These are phyloP conservation scores for Meghimatium bilineatum DNA, from an alignment of 2,888 invertebrate species.

Conservation along the genomic window DNA sequence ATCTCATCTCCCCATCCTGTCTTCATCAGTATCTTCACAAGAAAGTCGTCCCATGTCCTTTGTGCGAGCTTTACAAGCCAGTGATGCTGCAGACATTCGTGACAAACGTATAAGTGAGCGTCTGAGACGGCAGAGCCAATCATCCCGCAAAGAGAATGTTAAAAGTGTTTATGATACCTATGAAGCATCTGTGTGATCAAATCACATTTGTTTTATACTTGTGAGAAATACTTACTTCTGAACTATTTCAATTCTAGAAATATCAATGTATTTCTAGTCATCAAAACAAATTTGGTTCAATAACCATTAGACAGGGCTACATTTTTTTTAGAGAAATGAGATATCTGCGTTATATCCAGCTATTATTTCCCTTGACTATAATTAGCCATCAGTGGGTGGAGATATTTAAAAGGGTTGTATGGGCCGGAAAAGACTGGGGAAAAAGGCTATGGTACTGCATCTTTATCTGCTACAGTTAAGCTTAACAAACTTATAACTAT, in stretches of 20 bases:
- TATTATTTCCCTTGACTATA: no score
- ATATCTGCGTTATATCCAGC: no score
- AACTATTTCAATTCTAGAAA: neutral
- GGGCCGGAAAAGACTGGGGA: no score
- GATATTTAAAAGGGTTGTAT: no score
- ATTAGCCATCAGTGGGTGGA: no score
- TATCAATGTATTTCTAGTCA: neutral
- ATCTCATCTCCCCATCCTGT: conserved; percentile 43
- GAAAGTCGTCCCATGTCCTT: conserved; percentile 75
- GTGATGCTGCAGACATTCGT: conserved; percentile 68
- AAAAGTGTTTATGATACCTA: conserved; percentile 69
- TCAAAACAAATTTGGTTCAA: no score
- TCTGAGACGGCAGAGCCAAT: conserved; percentile 61
- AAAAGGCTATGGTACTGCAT: no score
- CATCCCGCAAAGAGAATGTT: conserved; percentile 52
- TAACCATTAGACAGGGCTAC: no score
- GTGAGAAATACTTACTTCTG: neutral
- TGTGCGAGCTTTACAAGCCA: conserved; percentile 77
- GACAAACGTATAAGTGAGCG: conserved; percentile 51
- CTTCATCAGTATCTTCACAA: conserved; percentile 36
- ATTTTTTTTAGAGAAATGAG: no score
- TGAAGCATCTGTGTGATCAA: conserved; percentile 70
- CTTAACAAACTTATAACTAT: no score
- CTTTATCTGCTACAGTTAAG: no score
- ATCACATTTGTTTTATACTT: neutral